Conservation (phyloP, 2,797 vertebrate species). For the Tadarida brasiliensis region DNA sequence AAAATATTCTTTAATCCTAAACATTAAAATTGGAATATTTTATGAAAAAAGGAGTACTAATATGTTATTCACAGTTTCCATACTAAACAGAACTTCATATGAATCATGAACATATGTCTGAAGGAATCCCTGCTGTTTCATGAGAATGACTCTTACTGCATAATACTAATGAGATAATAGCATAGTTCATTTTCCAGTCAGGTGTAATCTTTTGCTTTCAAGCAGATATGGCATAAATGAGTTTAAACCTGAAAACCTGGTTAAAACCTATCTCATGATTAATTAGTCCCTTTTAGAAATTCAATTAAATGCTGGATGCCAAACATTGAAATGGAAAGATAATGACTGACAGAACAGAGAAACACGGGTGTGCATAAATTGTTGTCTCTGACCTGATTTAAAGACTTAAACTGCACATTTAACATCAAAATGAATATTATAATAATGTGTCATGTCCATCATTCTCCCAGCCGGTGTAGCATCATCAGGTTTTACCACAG, state of each 20-base stretch:
- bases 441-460: conserved; percentile 22
- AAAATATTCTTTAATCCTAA: neutral
- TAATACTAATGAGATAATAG: conserved; percentile 5
- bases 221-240: conserved; percentile 27
- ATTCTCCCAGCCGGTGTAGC: conserved; percentile 15
- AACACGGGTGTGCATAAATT: conserved; percentile 39
- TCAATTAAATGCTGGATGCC: conserved; percentile 49
- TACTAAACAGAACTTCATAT: conserved; percentile 19
- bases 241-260: conserved; percentile 55
- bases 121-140: conserved; percentile 47
- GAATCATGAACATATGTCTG: conserved; percentile 15
- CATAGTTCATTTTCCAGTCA: conserved; percentile 53
- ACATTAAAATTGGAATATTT: neutral
- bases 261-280: conserved; percentile 61
- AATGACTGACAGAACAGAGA: conserved; percentile 51
- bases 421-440: neutral
- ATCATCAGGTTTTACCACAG: neutral
- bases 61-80: neutral
- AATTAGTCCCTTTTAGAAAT: conserved; percentile 60
- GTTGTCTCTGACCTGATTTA: conserved; percentile 48
- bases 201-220: conserved; percentile 56
- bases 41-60: neutral
- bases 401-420: conserved; percentile 31
- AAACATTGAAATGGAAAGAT: conserved; percentile 49
- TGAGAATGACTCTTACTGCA: neutral